Percentiles rank a stretch among this genome's conserved stretches.
phyloP scores from a whole-genome alignment of 2,888 invertebrate genomes.

The Pandemis cinnamomeana region DNA sequence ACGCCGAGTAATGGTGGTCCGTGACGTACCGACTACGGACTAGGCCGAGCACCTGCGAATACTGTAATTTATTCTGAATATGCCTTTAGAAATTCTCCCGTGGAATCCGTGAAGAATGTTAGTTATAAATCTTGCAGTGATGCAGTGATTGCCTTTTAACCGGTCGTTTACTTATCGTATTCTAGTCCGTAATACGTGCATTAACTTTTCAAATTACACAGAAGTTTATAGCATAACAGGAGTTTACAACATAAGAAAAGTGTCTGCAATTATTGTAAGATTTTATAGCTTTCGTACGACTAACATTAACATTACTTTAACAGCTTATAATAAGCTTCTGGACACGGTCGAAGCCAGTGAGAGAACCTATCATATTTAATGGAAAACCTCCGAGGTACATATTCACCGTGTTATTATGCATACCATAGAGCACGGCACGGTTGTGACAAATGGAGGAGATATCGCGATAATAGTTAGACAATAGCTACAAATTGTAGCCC shows the following conservation, averaged over 20 bases:
- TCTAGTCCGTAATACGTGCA: neutral
- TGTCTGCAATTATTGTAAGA: conserved; percentile 4
- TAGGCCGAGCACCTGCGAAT: conserved; percentile 49
- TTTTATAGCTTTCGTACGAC: neutral
- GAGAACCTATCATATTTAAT: neutral
- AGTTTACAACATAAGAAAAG: conserved; percentile 1
- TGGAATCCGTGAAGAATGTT: conserved; percentile 45
- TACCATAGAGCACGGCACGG: conserved; percentile 49
- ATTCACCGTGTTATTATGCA: conserved; percentile 16
- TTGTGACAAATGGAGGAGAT: conserved; percentile 63
- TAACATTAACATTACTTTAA: conserved; percentile 6
- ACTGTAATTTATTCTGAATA: conserved; percentile 57
- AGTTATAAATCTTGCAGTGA: conserved; percentile 50
- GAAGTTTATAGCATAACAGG: conserved; percentile 1
- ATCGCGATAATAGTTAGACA: conserved; percentile 58
- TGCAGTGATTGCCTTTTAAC: conserved; percentile 43
- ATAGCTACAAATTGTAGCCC: conserved; percentile 69
- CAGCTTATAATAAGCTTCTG: conserved; percentile 7
- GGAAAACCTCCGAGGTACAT: neutral
- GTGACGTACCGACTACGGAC: conserved; percentile 45
- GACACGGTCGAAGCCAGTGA: conserved; percentile 3
- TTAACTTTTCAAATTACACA: conserved; percentile 4
- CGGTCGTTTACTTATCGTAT: conserved; percentile 39
- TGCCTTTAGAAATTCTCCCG: conserved; percentile 50
- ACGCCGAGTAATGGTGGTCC: conserved; percentile 47